Base-by-base conservation (phyloP, 1,140 invertebrate species). In the Caenorhabditis latens region DNA sequence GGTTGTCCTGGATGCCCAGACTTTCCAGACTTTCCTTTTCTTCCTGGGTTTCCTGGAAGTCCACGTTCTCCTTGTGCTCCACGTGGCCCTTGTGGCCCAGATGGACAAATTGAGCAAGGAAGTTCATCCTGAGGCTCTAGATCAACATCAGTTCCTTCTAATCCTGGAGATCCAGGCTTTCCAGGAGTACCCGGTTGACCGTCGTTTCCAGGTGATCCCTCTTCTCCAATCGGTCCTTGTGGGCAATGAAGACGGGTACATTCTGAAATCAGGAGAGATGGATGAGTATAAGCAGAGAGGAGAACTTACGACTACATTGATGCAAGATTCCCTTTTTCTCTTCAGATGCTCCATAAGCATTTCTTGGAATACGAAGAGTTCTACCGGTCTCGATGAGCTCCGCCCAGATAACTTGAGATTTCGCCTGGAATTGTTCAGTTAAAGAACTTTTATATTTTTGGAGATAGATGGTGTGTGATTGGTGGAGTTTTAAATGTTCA, bases 11-110 rank as follows among this genome's bases (percentile, higher is more conserved):
- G 87, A 48, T 88, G 71, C n/a, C 87, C 87, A 13, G 87, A 63
- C 9, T 85, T 55, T 53, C 86, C 86, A 46, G 75, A 24, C 16
- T 55, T 65, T 24, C 75, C 86, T 32, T 53, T 48, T 50, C 57
- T 71, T 71, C 86, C 86, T 9, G 46, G 16, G n/a, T 55, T 84
- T 71, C 86, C 86, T 57, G 63, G 85, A 53, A 75, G 65, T 61
- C 87, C 87, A 43, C 84, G 87, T 85, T 88, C 87, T 82, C 87
- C 87, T 43, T 85, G 83, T 40, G 87, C 61, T 71, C 87, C 87
- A 21, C 84, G 83, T 75, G 84, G 61, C 53, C 87, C 87, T 43
- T 83, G 87, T 13, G 71, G 87, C 24, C 87, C 87, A 40, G 53
- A 42, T 48, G 87, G 87, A 53, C 87, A 88, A 21, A 85, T 79